Conservation (phyloP, 2,888 invertebrate genomes). For the Bhutanitis thaidina region DNA sequence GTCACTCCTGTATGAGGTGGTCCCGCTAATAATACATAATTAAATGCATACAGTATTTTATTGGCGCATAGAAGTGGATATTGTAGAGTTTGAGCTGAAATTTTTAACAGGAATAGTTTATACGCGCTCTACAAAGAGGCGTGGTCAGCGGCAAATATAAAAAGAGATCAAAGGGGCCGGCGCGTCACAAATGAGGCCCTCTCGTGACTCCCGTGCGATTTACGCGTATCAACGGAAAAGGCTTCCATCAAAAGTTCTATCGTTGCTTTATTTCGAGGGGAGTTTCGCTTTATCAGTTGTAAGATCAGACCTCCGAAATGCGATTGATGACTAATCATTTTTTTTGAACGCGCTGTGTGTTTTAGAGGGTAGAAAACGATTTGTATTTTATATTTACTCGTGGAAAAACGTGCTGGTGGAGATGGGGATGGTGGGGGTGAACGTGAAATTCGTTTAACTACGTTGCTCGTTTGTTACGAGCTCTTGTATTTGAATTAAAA, state of each 20-base stretch:
- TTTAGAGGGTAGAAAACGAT: background rate
- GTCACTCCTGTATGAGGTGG: too few relatives aligned
- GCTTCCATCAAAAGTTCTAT: constrained; percentile 26
- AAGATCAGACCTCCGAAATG: constrained; percentile 22
- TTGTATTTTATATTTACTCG: background rate
- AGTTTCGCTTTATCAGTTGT: constrained; percentile 27
- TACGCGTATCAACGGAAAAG: constrained; percentile 26
- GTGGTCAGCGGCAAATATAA: constrained; percentile 17
- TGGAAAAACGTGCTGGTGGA: background rate
- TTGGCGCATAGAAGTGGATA: too few relatives aligned
- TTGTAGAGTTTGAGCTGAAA: too few relatives aligned
- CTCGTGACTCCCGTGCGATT: constrained; percentile 25
- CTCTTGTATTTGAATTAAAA: constrained; percentile 1
- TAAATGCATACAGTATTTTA: too few relatives aligned
- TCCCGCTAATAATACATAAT: too few relatives aligned
- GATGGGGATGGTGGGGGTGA: background rate
- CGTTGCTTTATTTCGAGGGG: constrained; percentile 27
- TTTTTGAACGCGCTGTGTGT: constrained; percentile 5
- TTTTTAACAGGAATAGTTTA: too few relatives aligned
- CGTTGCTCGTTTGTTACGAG: background rate
- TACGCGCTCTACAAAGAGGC: constrained; percentile 1
- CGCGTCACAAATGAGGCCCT: constrained; percentile 25
- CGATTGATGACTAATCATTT: constrained; percentile 37
- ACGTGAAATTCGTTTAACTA: background rate
- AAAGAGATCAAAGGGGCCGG: constrained; percentile 19